Evolutionary conservation across 2,888 invertebrate species (phyloP), one percentile per base, ranked within the genome.

Genomic region (Dione juno): DNA sequence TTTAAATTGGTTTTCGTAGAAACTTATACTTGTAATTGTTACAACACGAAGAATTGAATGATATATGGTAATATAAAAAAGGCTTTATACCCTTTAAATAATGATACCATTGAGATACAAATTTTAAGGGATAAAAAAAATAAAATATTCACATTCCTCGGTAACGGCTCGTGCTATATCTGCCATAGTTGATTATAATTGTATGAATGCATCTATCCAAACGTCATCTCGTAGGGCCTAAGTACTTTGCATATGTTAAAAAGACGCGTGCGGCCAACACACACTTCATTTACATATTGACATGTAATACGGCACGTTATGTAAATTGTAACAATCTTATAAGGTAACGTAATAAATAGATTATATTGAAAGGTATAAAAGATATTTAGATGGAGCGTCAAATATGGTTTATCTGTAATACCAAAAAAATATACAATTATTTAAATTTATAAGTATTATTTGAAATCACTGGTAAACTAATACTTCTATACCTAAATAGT

Each of bases 211-310:
- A 85, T 87, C 87, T 86, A 87, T 83, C 61, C 43, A 14, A 43
- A 61, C 84, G 82, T 71, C 74, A 86, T 87, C 82, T 88, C 84
- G 87, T 64, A 86, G 84, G 88, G 88, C 86, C 86, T 84, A 82
- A 86, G 81, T 83, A 80, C 82, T 90, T 89, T 88, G 87, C 88
- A 90, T 90, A 83, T 75, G 86, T 89, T 87, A 81, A 80, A 83
- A 83, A 81, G 84, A 83, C 89, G 84, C 87, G 89, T 88, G 90
- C 87, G 83, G 78, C 41, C 78, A 64, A 63, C 61, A 70, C 69
- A 65, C 54, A 70, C 71, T 48, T 67, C 61, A 77, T 77, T 76
- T 74, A 67, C 75, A 77, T 76, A 66, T 57, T 59, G 64, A 68
- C 64, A 70, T 70, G 59, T 70, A 64, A 65, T 70, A 67, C 40